Base-by-base conservation (phyloP, 2,888 invertebrate genomes). In the Temnothorax ravouxi region DNA sequence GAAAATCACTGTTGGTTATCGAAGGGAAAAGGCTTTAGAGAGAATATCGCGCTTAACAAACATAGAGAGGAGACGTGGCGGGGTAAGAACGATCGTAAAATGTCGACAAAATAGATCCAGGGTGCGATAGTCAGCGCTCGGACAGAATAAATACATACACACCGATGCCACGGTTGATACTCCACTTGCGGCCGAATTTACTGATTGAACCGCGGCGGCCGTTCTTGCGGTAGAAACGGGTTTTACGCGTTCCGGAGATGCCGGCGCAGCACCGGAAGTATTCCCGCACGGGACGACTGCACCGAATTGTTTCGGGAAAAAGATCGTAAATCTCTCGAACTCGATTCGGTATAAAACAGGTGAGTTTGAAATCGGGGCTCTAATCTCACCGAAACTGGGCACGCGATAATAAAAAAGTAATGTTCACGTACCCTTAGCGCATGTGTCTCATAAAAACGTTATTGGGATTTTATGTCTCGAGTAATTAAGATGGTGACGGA, bases 61-160 rank as follows among this genome's bases (percentile, higher is more conserved):
- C 21, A 3, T 25, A 56, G 54, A 34, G 29, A 11, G 59, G 11
- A 44, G 50, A 66, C 21, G 72, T 69, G 76, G 71, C 18, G 25
- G 69, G 11, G 52, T 82, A 86, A 87, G 84, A 79, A 84, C 76
- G 84, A 85, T 88, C 91, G 91, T 91, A 91, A 91, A 90, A 88
- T 72, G 84, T 82, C 82, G 86, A 67, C 80, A 47, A 76, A 88
- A 87, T 87, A 86, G 86, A 89, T 89, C 89, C 87, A 83, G 75
- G 83, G 77, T 84, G 82, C 79, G 86, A 88, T 86, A 88, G 88
- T 85, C 87, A 82, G 75, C 77, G 72, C 54, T 76, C 41, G 21
- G 67, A 56, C 66, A 83, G 76, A 75, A 69, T 66, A 80, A 56
- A 84, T 84, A 89, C 77, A 82, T 62, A 66, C 59, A 44, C 80